These are phyloP conservation scores for Cyprinella venusta DNA, from an alignment of 2,797 vertebrate species.

Conservation along the genomic window DNA sequence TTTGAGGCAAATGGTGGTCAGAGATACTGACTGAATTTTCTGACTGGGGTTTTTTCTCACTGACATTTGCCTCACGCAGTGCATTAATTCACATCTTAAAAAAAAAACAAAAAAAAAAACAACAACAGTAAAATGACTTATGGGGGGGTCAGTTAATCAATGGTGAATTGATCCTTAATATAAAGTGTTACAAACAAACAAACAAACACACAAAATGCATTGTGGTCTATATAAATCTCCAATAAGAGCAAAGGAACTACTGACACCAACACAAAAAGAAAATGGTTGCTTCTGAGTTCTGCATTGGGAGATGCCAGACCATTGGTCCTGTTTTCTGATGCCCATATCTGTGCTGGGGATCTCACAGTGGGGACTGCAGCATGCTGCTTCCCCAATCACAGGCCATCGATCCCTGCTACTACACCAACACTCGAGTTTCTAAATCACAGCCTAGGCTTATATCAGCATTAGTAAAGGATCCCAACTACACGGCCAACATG, in stretches of 20 bases:
- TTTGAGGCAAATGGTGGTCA: too few species aligned
- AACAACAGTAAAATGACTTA: too few species aligned
- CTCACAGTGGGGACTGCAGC: slow-evolving; percentile 32
- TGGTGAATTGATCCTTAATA: not conserved
- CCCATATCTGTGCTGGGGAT: slow-evolving; percentile 36
- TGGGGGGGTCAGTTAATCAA: too few species aligned
- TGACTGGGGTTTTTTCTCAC: too few species aligned
- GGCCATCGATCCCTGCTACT: slow-evolving; percentile 66
- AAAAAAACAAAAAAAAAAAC: too few species aligned
- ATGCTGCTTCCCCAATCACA: slow-evolving; percentile 48
- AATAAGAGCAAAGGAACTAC: slow-evolving; percentile 13
- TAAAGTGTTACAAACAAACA: too few species aligned
- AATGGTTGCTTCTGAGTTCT: slow-evolving; percentile 23
- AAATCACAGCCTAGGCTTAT: slow-evolving; percentile 64
- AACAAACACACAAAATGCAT: not conserved
- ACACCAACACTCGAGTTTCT: slow-evolving; percentile 55
- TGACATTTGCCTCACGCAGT: too few species aligned
- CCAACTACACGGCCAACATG: slow-evolving; percentile 55
- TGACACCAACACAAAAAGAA: slow-evolving; percentile 30
- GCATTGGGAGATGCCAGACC: not conserved
- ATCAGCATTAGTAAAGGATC: slow-evolving; percentile 67
- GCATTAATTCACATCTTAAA: too few species aligned
- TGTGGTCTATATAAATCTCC: not conserved
- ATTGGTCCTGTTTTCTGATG: slow-evolving; percentile 38
- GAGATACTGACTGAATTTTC: too few species aligned